phyloP scores from a whole-genome alignment of 2,888 invertebrate species.

The Plebejus argus region DNA sequence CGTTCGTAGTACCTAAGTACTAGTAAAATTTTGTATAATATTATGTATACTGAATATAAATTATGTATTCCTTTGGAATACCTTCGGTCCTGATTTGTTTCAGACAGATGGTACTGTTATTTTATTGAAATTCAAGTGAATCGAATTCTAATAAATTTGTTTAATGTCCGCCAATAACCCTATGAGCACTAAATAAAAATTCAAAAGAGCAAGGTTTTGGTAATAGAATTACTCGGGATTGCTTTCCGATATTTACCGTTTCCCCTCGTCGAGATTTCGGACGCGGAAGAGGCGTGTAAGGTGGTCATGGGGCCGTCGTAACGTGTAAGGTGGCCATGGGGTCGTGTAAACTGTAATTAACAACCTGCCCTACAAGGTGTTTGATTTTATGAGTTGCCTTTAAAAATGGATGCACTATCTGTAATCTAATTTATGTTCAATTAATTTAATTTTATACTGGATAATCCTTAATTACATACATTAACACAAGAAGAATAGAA shows the following conservation, averaged over 20 bases:
- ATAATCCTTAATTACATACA: neutral
- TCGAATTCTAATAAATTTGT: neutral
- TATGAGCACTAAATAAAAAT: constrained; percentile 25
- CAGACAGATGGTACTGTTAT: constrained; percentile 27
- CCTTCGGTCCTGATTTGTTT: neutral
- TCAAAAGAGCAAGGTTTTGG: constrained; percentile 52
- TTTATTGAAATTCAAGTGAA: constrained; percentile 37
- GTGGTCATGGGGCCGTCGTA: constrained; percentile 61
- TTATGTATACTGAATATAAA: neutral
- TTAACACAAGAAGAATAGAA: neutral
- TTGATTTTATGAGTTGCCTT: constrained; percentile 47
- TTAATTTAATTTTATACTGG: neutral
- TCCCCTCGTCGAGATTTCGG: constrained; percentile 73
- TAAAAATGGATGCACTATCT: constrained; percentile 28
- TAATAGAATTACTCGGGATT: constrained; percentile 78
- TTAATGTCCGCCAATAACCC: constrained; percentile 15
- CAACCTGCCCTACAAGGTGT: constrained; percentile 54
- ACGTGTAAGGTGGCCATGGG: constrained; percentile 58
- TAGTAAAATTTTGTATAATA: too few species aligned
- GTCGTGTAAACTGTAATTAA: constrained; percentile 76
- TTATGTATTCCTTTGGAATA: neutral
- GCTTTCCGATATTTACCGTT: constrained; percentile 79
- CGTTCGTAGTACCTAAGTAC: too few species aligned
- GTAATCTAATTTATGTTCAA: neutral
- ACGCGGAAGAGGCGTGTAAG: constrained; percentile 73